These are phyloP conservation scores for Sialia sialis DNA, from an alignment of 2,113 vertebrate genomes.

Conservation along the genomic window DNA sequence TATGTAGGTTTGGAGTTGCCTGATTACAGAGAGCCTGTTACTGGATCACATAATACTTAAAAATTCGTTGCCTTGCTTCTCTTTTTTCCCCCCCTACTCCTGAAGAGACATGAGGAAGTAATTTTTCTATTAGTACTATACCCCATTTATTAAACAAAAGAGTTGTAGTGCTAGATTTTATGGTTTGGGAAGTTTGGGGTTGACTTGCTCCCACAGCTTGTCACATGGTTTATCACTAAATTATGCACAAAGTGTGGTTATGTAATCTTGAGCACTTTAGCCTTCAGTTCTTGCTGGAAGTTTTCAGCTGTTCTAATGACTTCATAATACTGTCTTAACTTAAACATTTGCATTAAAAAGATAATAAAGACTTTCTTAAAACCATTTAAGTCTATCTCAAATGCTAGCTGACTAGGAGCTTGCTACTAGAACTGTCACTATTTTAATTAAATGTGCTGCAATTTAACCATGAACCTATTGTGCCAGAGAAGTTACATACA, in stretches of 20 bases:
- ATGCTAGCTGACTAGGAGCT: not conserved
- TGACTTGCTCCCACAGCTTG: not conserved
- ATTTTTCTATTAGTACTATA: not conserved
- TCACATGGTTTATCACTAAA: not conserved
- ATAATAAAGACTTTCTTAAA: not conserved
- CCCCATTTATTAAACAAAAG: not conserved
- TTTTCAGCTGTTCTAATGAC: not conserved
- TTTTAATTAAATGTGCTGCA: not conserved
- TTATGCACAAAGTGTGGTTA: not conserved
- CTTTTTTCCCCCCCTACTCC: accelerated
- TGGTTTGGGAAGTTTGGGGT: not conserved
- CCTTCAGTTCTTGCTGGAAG: not conserved
- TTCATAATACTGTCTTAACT: not conserved
- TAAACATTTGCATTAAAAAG: not conserved
- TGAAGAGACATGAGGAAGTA: not conserved
- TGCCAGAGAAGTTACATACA: not conserved
- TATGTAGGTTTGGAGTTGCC: not conserved
- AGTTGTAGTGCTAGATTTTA: not conserved
- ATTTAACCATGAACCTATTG: constrained; percentile 10
- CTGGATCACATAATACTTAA: not conserved
- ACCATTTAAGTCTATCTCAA: not conserved
- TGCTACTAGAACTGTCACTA: not conserved
- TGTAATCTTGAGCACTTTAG: not conserved
- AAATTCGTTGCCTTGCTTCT: not conserved
- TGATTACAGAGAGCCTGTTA: not conserved